These are phyloP conservation scores for Drosophila colorata DNA, from an alignment of 2,888 invertebrate species.

Conservation along the genomic window DNA sequence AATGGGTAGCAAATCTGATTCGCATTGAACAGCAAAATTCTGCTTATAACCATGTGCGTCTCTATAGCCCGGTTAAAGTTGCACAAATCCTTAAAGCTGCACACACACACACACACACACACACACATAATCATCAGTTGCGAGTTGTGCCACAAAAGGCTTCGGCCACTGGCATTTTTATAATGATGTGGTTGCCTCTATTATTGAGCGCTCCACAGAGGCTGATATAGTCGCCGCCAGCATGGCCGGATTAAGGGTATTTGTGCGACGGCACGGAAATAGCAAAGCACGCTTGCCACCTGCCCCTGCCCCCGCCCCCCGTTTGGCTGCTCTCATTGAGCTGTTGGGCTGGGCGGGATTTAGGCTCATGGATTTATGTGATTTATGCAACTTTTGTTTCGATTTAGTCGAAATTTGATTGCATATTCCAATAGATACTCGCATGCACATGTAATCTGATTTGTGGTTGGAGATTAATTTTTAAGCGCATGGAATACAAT, in stretches of 20 bases:
- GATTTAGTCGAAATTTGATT: conserved; percentile 38
- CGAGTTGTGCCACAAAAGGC: conserved; percentile 19
- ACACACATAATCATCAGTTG: conserved; percentile 42
- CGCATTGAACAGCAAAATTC: conserved; percentile 9
- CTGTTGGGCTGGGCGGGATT: conserved; percentile 31
- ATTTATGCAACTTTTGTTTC: conserved; percentile 51
- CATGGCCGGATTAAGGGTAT: conserved; percentile 63
- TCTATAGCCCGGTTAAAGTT: conserved; percentile 42
- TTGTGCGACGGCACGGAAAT: conserved; percentile 55
- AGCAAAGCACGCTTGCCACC: conserved; percentile 12
- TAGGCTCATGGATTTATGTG: conserved; percentile 45
- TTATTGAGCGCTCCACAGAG: conserved; percentile 45
- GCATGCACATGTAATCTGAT: background rate
- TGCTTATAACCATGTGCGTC: conserved; percentile 15
- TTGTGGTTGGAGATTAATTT: conserved; percentile 1
- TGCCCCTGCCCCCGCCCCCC: background rate
- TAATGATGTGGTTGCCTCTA: conserved; percentile 57
- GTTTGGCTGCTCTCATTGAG: too few relatives aligned
- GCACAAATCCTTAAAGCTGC: conserved; percentile 59
- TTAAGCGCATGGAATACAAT: background rate
- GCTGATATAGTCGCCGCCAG: conserved; percentile 8
- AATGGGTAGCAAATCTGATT: conserved; percentile 37
- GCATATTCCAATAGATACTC: conserved; percentile 5
- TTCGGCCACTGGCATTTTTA: conserved; percentile 43
- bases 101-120: background rate